Conservation (phyloP, 2,888 invertebrate species). For the Linhomoeus sp. region DNA sequence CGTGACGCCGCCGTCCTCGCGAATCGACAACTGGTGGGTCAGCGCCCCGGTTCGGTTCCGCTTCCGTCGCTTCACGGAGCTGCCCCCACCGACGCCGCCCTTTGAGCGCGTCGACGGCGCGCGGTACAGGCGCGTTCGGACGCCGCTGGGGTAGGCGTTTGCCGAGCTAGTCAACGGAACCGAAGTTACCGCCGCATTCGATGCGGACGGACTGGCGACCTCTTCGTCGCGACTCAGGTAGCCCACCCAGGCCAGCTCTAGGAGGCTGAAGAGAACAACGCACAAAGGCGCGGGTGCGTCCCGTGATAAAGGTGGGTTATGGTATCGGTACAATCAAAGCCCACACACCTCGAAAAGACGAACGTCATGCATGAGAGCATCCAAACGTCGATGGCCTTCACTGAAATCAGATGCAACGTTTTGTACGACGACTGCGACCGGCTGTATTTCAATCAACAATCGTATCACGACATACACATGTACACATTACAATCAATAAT, state of each 20-base stretch:
- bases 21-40: not conserved
- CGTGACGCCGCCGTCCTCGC: not conserved
- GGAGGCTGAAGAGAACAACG: conserved; percentile 1
- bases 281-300: too few relatives aligned
- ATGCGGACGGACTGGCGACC: not conserved
- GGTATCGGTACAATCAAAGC: too few relatives aligned
- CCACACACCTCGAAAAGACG: conserved; percentile 5
- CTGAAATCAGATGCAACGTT: too few relatives aligned
- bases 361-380: conserved; percentile 9
- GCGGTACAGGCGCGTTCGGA: not conserved
- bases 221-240: conserved; percentile 6
- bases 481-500: too few relatives aligned
- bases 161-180: not conserved
- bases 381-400: conserved; percentile 8
- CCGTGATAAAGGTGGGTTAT: not conserved
- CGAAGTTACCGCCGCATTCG: not conserved
- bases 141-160: not conserved
- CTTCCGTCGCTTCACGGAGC: not conserved
- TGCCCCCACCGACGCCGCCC: not conserved
- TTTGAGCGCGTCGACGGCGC: not conserved
- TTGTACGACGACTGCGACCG: too few relatives aligned
- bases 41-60: not conserved
- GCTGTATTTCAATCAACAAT: too few relatives aligned
- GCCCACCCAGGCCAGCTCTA: conserved; percentile 8
- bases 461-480: too few relatives aligned